These are phyloP conservation scores for Cheumatopsyche charites DNA, from an alignment of 1,140 invertebrate species.

Conservation along the genomic window DNA sequence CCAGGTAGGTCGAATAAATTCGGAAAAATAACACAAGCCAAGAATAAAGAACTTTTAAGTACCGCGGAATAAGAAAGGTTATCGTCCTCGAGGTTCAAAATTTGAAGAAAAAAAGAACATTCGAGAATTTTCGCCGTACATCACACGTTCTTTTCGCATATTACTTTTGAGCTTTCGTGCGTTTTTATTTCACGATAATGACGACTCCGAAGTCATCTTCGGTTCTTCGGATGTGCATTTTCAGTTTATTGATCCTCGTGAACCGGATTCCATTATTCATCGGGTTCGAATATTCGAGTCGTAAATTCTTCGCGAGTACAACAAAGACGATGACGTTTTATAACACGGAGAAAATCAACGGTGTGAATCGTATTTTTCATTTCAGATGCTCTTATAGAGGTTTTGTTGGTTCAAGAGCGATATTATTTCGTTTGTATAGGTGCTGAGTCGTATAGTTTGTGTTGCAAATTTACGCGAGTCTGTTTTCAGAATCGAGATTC, in stretches of 20 bases:
- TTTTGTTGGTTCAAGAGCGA: too few relatives aligned
- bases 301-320: too few relatives aligned
- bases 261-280: constrained; percentile 28
- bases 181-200: not conserved
- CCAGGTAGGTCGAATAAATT: constrained; percentile 7
- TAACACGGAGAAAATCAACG: too few relatives aligned
- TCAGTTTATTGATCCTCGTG: constrained; percentile 25
- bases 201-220: not conserved
- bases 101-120: not conserved
- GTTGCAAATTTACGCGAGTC: too few relatives aligned
- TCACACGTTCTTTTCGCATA: not conserved
- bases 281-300: not conserved
- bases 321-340: not conserved
- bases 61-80: not conserved
- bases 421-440: too few relatives aligned
- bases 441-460: too few relatives aligned
- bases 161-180: not conserved
- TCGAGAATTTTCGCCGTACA: too few relatives aligned
- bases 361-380: too few relatives aligned
- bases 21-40: not conserved
- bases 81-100: constrained; percentile 1
- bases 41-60: not conserved
- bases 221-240: constrained; percentile 11
- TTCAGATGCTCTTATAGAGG: too few relatives aligned
- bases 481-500: too few relatives aligned